Conservation (phyloP, 2,113 vertebrate species). For the Syrrhaptes paradoxus region DNA sequence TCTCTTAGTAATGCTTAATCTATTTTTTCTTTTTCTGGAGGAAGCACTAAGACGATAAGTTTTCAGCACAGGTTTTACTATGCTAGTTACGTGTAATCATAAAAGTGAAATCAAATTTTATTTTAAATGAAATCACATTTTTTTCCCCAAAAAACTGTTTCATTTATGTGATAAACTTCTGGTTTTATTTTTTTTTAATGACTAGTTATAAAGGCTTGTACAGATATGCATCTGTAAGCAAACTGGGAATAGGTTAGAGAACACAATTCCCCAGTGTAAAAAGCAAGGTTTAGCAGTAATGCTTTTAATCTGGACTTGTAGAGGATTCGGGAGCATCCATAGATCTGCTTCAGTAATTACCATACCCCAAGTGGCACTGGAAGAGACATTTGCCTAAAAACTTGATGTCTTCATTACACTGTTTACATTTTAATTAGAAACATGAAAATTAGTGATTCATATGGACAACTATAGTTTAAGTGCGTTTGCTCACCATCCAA, state of each 20-base stretch:
- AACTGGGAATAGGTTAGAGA: conserved; percentile 89
- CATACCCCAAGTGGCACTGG: conserved; percentile 94
- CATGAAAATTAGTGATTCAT: conserved; percentile 89
- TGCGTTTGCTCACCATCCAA: conserved; percentile 76
- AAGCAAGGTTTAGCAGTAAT: conserved; percentile 93
- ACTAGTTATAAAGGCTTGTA: conserved; percentile 69
- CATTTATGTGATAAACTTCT: conserved; percentile 64
- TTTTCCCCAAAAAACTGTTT: conserved; percentile 21
- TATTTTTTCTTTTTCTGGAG: conserved; percentile 23
- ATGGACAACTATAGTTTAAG: conserved; percentile 82
- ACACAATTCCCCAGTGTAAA: conserved; percentile 88
- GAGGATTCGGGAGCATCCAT: conserved; percentile 91
- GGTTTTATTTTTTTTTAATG: conserved; percentile 64
- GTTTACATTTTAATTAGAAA: conserved; percentile 99
- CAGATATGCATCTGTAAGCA: conserved; percentile 76
- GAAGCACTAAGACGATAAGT: not conserved
- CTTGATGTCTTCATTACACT: conserved; percentile 98
- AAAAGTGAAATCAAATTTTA: conserved; percentile 34
- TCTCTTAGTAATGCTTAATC: not conserved
- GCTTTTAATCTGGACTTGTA: conserved; percentile 97
- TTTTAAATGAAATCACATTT: conserved; percentile 55
- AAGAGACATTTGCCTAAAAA: conserved; percentile 96
- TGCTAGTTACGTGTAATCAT: conserved; percentile 13
- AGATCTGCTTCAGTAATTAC: conserved; percentile 97
- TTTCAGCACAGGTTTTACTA: conserved; percentile 15